Conservation (phyloP, 2,113 vertebrate genomes). For the Brachirus orientalis region DNA sequence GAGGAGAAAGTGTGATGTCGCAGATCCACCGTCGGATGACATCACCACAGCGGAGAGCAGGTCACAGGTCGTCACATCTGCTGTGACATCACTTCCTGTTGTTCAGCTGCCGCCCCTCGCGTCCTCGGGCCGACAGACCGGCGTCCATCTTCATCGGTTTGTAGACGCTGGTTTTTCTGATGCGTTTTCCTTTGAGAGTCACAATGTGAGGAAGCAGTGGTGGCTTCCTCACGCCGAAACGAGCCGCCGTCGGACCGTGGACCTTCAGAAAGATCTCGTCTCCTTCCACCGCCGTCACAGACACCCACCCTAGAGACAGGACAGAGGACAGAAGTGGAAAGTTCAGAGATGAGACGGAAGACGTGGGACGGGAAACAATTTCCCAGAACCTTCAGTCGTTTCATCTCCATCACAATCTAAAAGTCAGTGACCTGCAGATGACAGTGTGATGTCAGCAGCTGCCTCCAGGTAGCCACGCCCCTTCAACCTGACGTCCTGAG, state of each 20-base stretch:
- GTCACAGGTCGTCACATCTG: too few relatives aligned
- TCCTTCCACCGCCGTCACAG: constrained; percentile 81
- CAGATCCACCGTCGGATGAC: too few relatives aligned
- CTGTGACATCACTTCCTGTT: too few relatives aligned
- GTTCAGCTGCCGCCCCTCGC: neutral
- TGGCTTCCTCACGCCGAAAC: constrained; percentile 77
- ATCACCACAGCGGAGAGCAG: too few relatives aligned
- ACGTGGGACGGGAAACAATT: neutral
- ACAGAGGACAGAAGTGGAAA: neutral
- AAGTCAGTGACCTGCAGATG: constrained; percentile 86
- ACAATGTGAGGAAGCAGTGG: constrained; percentile 87
- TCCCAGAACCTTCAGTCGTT: neutral
- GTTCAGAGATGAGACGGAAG: neutral
- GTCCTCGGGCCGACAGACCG: constrained; percentile 23
- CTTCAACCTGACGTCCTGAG: constrained; percentile 85
- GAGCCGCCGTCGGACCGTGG: constrained; percentile 79
- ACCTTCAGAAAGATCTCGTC: constrained; percentile 82
- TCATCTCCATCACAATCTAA: neutral
- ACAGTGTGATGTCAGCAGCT: constrained; percentile 91
- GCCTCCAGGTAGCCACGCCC: constrained; percentile 83
- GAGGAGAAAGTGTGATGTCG: too few relatives aligned
- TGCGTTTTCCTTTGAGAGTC: constrained; percentile 83
- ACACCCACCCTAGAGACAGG: constrained; percentile 88
- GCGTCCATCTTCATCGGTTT: constrained; percentile 82
- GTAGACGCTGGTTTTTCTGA: constrained; percentile 83